Percentiles rank a stretch among this genome's conserved stretches.
phyloP scores from a whole-genome alignment of 2,113 vertebrate genomes.

The Leptobrachium ailaonicum region DNA sequence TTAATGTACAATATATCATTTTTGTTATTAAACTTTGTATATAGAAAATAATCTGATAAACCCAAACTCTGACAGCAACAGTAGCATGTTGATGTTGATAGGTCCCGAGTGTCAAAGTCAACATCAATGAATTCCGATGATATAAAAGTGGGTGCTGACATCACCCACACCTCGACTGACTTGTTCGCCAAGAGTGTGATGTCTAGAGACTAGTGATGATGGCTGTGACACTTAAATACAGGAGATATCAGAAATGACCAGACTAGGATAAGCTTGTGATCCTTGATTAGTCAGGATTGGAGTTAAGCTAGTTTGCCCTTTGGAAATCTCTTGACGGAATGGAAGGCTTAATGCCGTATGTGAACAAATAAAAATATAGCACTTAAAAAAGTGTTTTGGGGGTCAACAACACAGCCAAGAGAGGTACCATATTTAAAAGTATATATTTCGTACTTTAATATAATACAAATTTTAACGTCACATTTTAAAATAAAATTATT shows the following conservation, averaged over 20 bases:
- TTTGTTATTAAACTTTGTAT: no score
- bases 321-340: not conserved
- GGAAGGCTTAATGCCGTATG: no score
- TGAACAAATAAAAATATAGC: no score
- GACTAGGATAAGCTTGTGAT: not conserved
- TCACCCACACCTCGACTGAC: not conserved
- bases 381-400: no score
- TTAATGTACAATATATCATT: no score
- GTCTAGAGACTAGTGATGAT: not conserved
- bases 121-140: not conserved
- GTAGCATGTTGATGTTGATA: not conserved
- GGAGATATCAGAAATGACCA: not conserved
- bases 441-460: no score
- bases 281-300: not conserved
- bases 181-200: not conserved
- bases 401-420: no score
- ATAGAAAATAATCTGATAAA: not conserved
- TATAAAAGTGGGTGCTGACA: not conserved
- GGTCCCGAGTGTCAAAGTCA: not conserved
- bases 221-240: not conserved
- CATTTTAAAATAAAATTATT: conserved; percentile 43
- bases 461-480: conserved; percentile 12
- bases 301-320: not conserved
- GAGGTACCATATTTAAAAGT: no score
- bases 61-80: not conserved